Conservation (phyloP, 2,888 invertebrate genomes). For the Harpalus rubripes region DNA sequence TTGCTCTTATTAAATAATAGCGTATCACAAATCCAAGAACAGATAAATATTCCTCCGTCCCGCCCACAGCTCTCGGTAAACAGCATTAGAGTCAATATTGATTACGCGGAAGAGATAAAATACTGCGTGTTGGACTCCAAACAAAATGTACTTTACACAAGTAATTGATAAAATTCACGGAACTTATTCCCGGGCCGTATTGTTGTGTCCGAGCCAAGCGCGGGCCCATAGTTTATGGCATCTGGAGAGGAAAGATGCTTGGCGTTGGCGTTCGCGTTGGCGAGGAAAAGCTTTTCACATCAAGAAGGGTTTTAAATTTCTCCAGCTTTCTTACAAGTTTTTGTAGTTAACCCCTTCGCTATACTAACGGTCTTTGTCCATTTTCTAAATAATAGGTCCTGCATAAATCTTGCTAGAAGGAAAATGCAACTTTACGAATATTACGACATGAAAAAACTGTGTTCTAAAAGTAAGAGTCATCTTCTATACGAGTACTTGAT, state of each 20-base stretch:
- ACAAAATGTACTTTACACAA: constrained; percentile 65
- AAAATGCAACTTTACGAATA: background rate
- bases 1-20: constrained; percentile 66
- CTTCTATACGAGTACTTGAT: no score
- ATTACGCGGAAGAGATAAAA: constrained; percentile 59
- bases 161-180: constrained; percentile 61
- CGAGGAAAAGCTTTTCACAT: constrained; percentile 10
- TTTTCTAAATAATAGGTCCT: background rate
- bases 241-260: constrained; percentile 35
- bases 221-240: background rate
- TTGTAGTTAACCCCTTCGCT: background rate
- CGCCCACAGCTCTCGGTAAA: constrained; percentile 59
- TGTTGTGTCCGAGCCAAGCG: constrained; percentile 50
- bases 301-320: constrained; percentile 18
- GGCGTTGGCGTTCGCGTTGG: background rate
- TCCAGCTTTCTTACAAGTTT: constrained; percentile 7
- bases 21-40: constrained; percentile 65
- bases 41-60: constrained; percentile 58
- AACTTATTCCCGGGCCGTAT: constrained; percentile 29
- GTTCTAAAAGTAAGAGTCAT: background rate
- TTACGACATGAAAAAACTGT: background rate
- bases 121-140: constrained; percentile 58
- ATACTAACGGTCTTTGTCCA: background rate
- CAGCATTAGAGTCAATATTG: constrained; percentile 66
- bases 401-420: background rate